Evolutionary conservation across 2,888 invertebrate genomes (phyloP).

Genomic region (Xanthostigma xanthostigma): DNA sequence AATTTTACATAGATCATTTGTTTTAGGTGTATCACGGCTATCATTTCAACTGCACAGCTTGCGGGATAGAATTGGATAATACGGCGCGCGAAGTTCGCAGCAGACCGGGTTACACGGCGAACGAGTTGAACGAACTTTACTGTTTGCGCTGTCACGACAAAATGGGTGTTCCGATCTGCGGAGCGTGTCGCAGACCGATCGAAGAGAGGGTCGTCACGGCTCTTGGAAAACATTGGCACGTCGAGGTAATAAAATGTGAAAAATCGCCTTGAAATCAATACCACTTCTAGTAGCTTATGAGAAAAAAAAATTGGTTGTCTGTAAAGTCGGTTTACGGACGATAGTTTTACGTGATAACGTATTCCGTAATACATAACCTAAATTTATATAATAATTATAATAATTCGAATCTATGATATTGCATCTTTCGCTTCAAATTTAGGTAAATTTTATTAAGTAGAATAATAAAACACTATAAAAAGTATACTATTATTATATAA

Average conservation of each 20-base stretch:
- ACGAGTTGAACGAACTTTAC: conserved; percentile 90
- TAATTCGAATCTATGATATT: no score
- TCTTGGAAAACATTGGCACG: conserved; percentile 96
- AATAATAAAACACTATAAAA: no score
- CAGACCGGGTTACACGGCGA: conserved; percentile 75
- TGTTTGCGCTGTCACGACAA: conserved; percentile 97
- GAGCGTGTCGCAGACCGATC: conserved; percentile 95
- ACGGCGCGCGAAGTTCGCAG: conserved; percentile 93
- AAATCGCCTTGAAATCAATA: no score
- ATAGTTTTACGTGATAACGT: no score
- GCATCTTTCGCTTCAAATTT: no score
- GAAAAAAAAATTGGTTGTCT: no score
- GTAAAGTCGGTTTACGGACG: no score
- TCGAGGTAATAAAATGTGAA: conserved; percentile 47
- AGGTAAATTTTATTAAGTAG: no score
- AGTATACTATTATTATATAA: no score
- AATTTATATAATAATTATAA: no score
- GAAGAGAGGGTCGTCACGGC: conserved; percentile 98
- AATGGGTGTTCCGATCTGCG: conserved; percentile 99
- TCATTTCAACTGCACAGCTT: conserved; percentile 93
- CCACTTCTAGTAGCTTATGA: no score
- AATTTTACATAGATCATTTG: not conserved
- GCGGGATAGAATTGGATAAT: conserved; percentile 82
- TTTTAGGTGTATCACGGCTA: conserved; percentile 79
- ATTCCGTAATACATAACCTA: no score